Evolutionary conservation across 2,113 vertebrate species (phyloP).

Genomic region (Rallus limicola): DNA sequence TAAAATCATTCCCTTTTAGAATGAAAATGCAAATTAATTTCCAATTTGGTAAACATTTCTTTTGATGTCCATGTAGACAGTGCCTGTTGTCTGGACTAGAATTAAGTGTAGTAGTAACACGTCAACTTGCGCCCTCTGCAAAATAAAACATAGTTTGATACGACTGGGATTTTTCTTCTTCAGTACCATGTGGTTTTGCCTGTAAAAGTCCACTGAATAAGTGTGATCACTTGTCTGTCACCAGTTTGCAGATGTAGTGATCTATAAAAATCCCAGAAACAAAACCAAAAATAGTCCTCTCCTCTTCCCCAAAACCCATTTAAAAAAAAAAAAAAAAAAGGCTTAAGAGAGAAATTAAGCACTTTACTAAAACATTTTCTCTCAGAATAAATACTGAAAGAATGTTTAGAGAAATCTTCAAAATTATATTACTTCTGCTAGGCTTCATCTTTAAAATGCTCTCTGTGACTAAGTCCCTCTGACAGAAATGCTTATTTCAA

Average conservation of each 20-base stretch:
- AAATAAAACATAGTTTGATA: not conserved
- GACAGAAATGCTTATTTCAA: conserved; percentile 26
- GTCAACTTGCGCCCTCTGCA: not conserved
- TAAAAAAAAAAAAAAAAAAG: not conserved
- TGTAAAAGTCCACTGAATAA: not conserved
- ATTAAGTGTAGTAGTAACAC: not conserved
- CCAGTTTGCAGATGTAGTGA: not conserved
- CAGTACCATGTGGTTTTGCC: not conserved
- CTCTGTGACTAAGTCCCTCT: not conserved
- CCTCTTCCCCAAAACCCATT: not conserved
- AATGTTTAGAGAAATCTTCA: conserved; percentile 4
- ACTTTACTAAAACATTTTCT: not conserved
- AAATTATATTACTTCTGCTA: conserved; percentile 25
- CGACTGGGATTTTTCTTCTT: not conserved
- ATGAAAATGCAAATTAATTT: not conserved
- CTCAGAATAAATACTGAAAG: not conserved
- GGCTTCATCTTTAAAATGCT: not conserved
- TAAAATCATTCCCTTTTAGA: not conserved
- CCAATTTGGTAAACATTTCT: not conserved
- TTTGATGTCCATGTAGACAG: not conserved
- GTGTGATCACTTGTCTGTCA: not conserved
- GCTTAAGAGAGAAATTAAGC: not conserved
- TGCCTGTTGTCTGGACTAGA: not conserved
- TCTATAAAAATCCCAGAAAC: not conserved
- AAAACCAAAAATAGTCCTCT: not conserved